A percentile compares a stretch with the other conserved stretches of the same genome.
Conservation (phyloP, 2,113 vertebrate species). For the Burhinus oedicnemus region DNA sequence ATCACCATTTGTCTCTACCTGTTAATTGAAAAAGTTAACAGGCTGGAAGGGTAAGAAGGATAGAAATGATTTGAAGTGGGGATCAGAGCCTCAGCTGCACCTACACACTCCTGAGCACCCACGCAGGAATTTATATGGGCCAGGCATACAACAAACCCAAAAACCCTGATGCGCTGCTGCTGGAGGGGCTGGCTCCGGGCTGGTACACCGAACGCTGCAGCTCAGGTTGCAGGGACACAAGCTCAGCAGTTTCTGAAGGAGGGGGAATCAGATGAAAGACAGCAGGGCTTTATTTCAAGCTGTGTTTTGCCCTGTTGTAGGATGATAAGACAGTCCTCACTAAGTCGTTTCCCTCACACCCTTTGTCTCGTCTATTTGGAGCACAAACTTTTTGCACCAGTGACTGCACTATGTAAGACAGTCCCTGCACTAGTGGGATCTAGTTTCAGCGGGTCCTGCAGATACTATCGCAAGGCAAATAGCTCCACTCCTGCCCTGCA, state of each 20-base stretch:
- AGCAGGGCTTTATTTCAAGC: constrained; percentile 2
- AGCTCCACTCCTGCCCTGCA: constrained; percentile 32
- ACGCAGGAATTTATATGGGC: not conserved
- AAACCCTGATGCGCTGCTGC: rapidly evolving
- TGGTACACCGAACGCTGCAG: not conserved
- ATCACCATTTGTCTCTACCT: not conserved
- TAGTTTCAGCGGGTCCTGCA: constrained; percentile 18
- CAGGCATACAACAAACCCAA: not conserved
- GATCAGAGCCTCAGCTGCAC: not conserved
- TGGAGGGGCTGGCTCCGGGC: not conserved
- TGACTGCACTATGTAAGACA: not conserved
- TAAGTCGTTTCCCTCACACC: not conserved
- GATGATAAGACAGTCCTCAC: not conserved
- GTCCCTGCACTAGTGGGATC: not conserved
- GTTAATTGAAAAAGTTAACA: not conserved
- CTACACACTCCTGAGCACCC: too few relatives aligned
- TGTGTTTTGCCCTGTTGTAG: not conserved
- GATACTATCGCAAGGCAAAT: constrained; percentile 53
- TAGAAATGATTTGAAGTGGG: not conserved
- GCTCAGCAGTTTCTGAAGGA: not conserved
- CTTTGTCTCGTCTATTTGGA: constrained; percentile 17
- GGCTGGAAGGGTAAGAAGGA: not conserved
- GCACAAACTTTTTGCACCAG: not conserved
- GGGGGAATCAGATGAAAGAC: not conserved
- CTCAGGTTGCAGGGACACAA: not conserved